phyloP scores from a whole-genome alignment of 2,797 vertebrate species.

The Peromyscus melanophrys region DNA sequence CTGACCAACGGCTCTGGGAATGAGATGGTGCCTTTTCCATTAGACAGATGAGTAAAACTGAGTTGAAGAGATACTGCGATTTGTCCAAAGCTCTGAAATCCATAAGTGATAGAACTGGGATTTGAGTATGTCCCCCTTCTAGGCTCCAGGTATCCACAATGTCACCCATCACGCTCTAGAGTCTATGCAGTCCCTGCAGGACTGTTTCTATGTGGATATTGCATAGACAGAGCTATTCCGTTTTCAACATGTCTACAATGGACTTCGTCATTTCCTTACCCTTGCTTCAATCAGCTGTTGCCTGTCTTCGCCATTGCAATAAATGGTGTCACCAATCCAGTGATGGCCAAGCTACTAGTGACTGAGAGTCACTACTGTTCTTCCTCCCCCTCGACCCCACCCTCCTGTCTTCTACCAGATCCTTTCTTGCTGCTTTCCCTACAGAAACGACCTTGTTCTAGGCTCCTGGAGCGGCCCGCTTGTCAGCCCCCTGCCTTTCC shows the following conservation, averaged over 20 bases:
- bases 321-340: not conserved
- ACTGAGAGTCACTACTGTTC: not conserved
- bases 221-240: not conserved
- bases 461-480: not conserved
- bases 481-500: not conserved
- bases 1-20: not conserved
- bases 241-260: not conserved
- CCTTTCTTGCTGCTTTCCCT: not conserved
- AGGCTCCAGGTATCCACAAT: not conserved
- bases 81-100: slow-evolving; percentile 2
- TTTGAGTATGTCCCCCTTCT: not conserved
- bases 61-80: not conserved
- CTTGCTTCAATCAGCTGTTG: not conserved
- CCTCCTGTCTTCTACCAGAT: not conserved
- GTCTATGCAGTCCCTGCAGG: not conserved
- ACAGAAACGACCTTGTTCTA: not conserved
- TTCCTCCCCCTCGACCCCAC: not conserved
- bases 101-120: not conserved
- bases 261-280: not conserved
- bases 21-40: not conserved
- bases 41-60: slow-evolving; percentile 45
- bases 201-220: not conserved
- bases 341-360: not conserved
- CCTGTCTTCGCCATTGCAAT: not conserved
- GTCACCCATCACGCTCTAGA: not conserved